Conservation (phyloP, 1,140 invertebrate species). For the Potamilus streckersoni region DNA sequence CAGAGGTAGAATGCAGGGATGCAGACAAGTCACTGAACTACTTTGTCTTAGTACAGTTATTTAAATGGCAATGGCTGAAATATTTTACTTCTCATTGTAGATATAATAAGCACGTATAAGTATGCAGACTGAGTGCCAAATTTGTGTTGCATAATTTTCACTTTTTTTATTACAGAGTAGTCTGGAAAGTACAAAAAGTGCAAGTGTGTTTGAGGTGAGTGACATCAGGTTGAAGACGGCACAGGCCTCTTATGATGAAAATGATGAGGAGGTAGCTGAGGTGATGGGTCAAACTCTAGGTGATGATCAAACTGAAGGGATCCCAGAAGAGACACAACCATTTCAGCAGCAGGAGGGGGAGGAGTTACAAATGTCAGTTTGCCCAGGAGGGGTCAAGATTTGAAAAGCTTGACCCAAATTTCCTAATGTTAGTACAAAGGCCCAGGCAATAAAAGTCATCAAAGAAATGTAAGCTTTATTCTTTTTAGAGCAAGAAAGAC, state of each 20-base stretch:
- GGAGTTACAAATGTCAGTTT: background rate
- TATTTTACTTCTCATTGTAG: too few species aligned
- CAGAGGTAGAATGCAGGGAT: too few species aligned
- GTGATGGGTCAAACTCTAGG: constrained; percentile 45
- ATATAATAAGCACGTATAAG: too few species aligned
- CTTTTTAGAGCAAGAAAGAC: too few species aligned
- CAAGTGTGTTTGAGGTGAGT: constrained; percentile 78
- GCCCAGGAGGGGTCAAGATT: constrained; percentile 26
- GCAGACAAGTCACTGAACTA: too few species aligned
- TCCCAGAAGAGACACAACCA: constrained; percentile 34
- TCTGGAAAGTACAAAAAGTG: constrained; percentile 48
- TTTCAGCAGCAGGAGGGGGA: constrained; percentile 35
- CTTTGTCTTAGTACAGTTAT: too few species aligned
- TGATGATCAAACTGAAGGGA: constrained; percentile 33
- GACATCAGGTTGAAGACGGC: constrained; percentile 71
- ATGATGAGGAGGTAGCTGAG: constrained; percentile 63
- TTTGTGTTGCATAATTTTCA: too few species aligned
- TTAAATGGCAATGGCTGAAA: too few species aligned
- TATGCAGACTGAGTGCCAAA: too few species aligned
- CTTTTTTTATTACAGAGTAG: too few species aligned
- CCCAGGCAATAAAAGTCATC: background rate
- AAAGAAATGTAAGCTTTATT: too few species aligned
- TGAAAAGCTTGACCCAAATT: constrained; percentile 57
- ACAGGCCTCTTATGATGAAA: constrained; percentile 55
- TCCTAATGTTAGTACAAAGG: constrained; percentile 51